These are phyloP conservation scores for Diplogasteroides magnus DNA, from an alignment of 1,140 invertebrate genomes.

Conservation along the genomic window DNA sequence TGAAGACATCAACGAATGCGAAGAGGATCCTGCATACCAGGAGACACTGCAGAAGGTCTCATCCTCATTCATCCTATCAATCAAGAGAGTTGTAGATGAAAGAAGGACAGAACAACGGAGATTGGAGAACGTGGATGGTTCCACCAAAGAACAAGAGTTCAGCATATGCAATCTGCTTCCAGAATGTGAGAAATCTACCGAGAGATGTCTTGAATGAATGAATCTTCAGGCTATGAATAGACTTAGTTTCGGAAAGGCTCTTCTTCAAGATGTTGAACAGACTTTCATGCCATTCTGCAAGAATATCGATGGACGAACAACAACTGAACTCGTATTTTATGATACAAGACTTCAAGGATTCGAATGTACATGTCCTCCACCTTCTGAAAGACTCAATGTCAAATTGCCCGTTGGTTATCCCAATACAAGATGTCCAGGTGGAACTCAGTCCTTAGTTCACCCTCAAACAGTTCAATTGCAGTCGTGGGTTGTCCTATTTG, in stretches of 20 bases:
- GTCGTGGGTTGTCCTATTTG: neutral
- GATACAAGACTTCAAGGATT: neutral
- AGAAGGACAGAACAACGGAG: neutral
- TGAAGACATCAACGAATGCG: neutral
- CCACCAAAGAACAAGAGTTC: neutral
- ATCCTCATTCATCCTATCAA: too few relatives aligned
- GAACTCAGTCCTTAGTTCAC: neutral
- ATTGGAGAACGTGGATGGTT: neutral
- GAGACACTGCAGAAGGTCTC: neutral
- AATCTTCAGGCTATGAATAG: too few relatives aligned
- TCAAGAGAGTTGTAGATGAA: too few relatives aligned
- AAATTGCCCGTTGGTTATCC: too few relatives aligned
- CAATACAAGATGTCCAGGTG: neutral
- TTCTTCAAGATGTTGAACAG: too few relatives aligned
- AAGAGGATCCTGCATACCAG: neutral
- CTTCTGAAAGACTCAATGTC: neutral
- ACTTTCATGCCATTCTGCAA: neutral
- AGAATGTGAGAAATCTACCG: neutral
- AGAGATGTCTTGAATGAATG: too few relatives aligned
- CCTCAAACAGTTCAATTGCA: neutral
- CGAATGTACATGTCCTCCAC: neutral
- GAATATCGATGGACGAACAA: neutral
- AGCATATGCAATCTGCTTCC: neutral
- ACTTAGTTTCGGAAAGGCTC: too few relatives aligned
- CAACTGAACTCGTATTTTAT: neutral